phyloP scores from a whole-genome alignment of 1,140 invertebrate genomes.

The Bombyx mandarina region DNA sequence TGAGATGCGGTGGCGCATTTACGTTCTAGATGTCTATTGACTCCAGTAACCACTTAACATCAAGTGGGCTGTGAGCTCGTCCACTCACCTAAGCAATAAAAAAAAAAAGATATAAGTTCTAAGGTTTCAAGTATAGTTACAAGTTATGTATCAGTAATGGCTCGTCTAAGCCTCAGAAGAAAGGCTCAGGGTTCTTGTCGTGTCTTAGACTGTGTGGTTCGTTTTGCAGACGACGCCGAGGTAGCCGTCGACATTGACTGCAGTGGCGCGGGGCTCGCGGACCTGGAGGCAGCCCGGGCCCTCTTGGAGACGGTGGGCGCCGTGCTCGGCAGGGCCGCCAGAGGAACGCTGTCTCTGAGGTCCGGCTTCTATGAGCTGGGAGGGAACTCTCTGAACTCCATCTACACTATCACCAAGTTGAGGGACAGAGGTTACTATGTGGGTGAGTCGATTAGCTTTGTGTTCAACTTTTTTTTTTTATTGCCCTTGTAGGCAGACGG shows the following conservation, averaged over 20 bases:
- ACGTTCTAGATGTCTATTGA: no score
- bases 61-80: no score
- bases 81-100: no score
- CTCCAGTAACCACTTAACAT: no score
- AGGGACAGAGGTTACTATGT: constrained; percentile 84
- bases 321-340: constrained; percentile 75
- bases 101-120: no score
- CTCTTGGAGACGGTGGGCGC: constrained; percentile 81
- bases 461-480: neutral
- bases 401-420: constrained; percentile 83
- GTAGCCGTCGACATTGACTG: constrained; percentile 73
- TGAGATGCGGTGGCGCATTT: no score
- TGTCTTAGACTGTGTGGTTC: constrained; percentile 9
- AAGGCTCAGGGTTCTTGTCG: neutral
- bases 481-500: no score
- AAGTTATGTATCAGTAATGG: neutral
- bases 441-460: constrained; percentile 58
- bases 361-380: constrained; percentile 88
- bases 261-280: constrained; percentile 71
- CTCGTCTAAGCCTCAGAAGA: neutral
- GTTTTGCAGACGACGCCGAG: constrained; percentile 53
- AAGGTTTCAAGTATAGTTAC: no score
- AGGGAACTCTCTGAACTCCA: constrained; percentile 89
- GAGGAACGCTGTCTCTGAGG: constrained; percentile 72
- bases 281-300: constrained; percentile 75